phyloP scores from a whole-genome alignment of 1,140 invertebrate species.

The Pantala flavescens region DNA sequence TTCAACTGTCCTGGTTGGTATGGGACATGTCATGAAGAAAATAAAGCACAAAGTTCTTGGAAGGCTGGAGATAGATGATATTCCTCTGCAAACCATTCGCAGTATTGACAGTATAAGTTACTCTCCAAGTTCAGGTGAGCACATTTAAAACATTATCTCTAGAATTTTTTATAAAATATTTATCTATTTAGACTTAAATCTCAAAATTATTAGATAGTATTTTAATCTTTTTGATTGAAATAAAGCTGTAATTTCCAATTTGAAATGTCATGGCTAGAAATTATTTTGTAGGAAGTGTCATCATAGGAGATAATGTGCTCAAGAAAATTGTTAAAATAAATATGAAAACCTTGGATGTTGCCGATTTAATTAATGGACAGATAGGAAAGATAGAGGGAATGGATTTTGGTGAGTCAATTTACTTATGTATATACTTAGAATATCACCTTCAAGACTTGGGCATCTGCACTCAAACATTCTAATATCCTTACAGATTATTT shows the following conservation, averaged over 20 bases:
- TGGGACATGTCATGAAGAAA: conserved; percentile 28
- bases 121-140: conserved; percentile 30
- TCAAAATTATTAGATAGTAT: too few species aligned
- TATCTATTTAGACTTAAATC: neutral
- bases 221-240: too few species aligned
- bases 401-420: conserved; percentile 47
- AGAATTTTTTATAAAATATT: neutral
- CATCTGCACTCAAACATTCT: too few species aligned
- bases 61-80: conserved; percentile 27
- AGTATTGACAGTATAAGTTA: conserved; percentile 27
- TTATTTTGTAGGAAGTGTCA: conserved; percentile 23
- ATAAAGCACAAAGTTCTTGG: conserved; percentile 34
- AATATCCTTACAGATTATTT: conserved; percentile 41
- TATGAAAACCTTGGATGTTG: conserved; percentile 21
- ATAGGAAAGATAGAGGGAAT: conserved; percentile 47
- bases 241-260: too few species aligned
- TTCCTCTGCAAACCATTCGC: conserved; percentile 20
- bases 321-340: conserved; percentile 21
- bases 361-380: conserved; percentile 34
- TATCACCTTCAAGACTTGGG: too few species aligned
- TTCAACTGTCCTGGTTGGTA: conserved; percentile 26
- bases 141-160: neutral
- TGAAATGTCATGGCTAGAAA: conserved; percentile 20
- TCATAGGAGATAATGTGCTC: conserved; percentile 30
- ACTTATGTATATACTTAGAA: too few species aligned